phyloP scores from a whole-genome alignment of 2,888 invertebrate species.

The Pyrrhia umbra region DNA sequence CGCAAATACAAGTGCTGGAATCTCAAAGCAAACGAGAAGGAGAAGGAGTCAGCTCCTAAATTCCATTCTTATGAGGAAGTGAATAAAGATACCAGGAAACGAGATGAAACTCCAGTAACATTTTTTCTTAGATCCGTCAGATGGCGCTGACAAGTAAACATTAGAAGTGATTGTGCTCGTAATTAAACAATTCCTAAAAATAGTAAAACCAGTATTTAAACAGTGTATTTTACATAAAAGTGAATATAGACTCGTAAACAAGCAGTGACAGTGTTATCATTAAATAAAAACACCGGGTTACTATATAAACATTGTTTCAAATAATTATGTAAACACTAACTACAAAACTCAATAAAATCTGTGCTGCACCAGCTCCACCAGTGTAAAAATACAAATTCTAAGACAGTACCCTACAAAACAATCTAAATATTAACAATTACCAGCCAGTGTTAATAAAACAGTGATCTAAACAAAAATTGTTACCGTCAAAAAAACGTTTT shows the following conservation, averaged over 20 bases:
- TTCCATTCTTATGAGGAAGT: too few species aligned
- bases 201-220: not conserved
- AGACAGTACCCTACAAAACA: too few species aligned
- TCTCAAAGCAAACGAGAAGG: not conserved
- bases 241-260: not conserved
- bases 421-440: too few species aligned
- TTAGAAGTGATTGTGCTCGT: not conserved
- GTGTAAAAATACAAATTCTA: too few species aligned
- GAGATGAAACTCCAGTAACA: conserved; percentile 3
- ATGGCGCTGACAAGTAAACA: not conserved
- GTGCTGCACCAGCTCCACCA: too few species aligned
- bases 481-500: too few species aligned
- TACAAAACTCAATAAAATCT: not conserved
- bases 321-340: too few species aligned
- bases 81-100: not conserved
- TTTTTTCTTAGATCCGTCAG: not conserved
- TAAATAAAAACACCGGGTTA: too few species aligned
- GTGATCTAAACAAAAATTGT: too few species aligned
- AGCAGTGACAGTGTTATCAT: too few species aligned
- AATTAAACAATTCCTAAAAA: not conserved
- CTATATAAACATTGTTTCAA: too few species aligned
- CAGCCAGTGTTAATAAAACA: too few species aligned
- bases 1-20: conserved; percentile 1
- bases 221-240: not conserved
- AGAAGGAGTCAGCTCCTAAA: not conserved